A percentile compares a stretch with the other conserved stretches of the same genome.
These are phyloP conservation scores for Octopus bimaculoides DNA, from an alignment of 1,140 invertebrate genomes.

Conservation along the genomic window DNA sequence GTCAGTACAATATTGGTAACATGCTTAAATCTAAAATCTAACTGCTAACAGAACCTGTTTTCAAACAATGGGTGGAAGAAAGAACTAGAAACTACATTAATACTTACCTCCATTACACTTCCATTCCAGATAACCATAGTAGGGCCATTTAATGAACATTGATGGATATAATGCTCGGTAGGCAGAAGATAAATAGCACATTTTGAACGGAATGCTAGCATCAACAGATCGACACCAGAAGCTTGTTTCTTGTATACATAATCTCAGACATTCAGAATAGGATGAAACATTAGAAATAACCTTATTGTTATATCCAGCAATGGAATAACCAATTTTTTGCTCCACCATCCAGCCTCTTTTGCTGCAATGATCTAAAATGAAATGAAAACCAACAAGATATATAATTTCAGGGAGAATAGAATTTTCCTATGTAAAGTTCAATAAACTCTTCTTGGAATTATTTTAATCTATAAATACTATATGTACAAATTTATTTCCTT, in stretches of 20 bases:
- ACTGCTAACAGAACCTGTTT: too few relatives aligned
- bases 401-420: too few relatives aligned
- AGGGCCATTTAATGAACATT: slow-evolving; percentile 30
- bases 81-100: neutral
- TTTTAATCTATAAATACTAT: too few relatives aligned
- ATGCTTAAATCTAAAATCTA: too few relatives aligned
- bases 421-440: too few relatives aligned
- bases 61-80: too few relatives aligned
- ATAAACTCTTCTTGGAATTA: too few relatives aligned
- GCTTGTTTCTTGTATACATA: slow-evolving; percentile 32
- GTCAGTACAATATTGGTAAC: too few relatives aligned
- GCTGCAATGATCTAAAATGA: slow-evolving; percentile 33
- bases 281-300: slow-evolving; percentile 19
- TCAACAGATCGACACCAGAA: slow-evolving; percentile 38
- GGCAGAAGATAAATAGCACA: slow-evolving; percentile 28
- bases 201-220: slow-evolving; percentile 20
- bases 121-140: slow-evolving; percentile 41
- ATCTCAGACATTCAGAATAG: slow-evolving; percentile 27
- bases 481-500: too few relatives aligned
- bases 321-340: slow-evolving; percentile 29
- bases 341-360: slow-evolving; percentile 29
- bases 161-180: slow-evolving; percentile 7
- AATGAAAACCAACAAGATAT: neutral
- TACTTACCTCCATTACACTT: slow-evolving; percentile 28
- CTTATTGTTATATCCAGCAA: slow-evolving; percentile 21